Evolutionary conservation across 2,888 invertebrate genomes (phyloP), one percentile per base, ranked within the genome.

Genomic region (Drosophila parthenogenetica): DNA sequence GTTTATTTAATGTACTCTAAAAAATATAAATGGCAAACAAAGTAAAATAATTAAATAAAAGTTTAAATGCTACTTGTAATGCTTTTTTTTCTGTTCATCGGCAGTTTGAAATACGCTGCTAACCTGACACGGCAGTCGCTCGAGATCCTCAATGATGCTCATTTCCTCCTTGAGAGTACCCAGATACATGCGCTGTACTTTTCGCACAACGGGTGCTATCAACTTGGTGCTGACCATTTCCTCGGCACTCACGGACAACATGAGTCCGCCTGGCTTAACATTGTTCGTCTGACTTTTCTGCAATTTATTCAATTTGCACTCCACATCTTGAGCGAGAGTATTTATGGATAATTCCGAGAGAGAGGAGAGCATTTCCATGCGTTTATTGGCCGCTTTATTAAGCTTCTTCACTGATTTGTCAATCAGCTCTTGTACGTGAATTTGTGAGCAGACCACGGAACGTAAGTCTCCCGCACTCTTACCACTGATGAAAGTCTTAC

Each of bases 161-260:
- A 90, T 83, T 64, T 91, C 89, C 42, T 90, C 89, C 5, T 77
- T 76, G 2, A 91, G 64, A 50, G 83, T 90, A 43, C 88, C 82
- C 1, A 90, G 53, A 58, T 83, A 90, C 80, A 91, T 83, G 0
- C 84, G 81, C 43, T 88, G 90, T 5, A 91, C 62, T 29, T 87
- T 89, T 2, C 81, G 87, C 19, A 89, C 74, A 74, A 91, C 84
- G 2, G 91, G 91, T 48, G 84, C 80, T 17, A 91, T 87, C 0
- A 91, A 81, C 51, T 82, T 90, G 0, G 80, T 73, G 25, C 69
- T 83, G 2, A 91, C 83, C 0, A 90, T 42, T 53, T 89, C 91
- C 51, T 87, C 82, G 1, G 58, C 45, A 14, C 68, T 76, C 4
- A 77, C 69, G 1, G 58, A 45, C 35, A 49, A 8, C 49, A 49